These are phyloP conservation scores for Sebastes kiyomatsui DNA, from an alignment of 2,797 vertebrate species.

Conservation along the genomic window DNA sequence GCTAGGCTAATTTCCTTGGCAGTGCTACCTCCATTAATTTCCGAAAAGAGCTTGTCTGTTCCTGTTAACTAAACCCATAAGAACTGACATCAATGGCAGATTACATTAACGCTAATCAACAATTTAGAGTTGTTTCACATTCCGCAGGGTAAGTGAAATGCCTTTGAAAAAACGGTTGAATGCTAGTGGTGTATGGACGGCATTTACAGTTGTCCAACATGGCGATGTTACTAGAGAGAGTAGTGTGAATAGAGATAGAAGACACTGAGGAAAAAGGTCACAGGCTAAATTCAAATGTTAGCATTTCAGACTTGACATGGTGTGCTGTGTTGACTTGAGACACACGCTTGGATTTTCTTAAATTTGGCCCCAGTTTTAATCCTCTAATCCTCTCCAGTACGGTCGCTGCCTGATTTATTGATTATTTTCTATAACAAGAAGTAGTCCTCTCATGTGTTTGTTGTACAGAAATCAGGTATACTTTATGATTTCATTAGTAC, in stretches of 20 bases:
- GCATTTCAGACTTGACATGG: background rate
- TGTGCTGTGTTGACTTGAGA: constrained; percentile 4
- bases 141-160: constrained; percentile 31
- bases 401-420: constrained; percentile 35
- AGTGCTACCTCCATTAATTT: constrained; percentile 64
- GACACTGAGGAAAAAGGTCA: background rate
- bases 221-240: background rate
- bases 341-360: constrained; percentile 32
- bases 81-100: constrained; percentile 45
- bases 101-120: constrained; percentile 63
- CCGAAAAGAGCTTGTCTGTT: constrained; percentile 46
- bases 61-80: constrained; percentile 66
- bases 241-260: background rate
- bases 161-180: constrained; percentile 37
- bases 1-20: constrained; percentile 68
- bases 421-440: constrained; percentile 41
- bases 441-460: constrained; percentile 17
- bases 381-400: constrained; percentile 43
- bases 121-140: constrained; percentile 59
- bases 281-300: background rate
- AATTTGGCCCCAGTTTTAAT: constrained; percentile 54
- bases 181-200: constrained; percentile 17
- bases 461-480: background rate
- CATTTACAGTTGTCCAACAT: constrained; percentile 16
- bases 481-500: background rate